Conservation (phyloP, 1,140 invertebrate species). For the Aradophagus sp. region DNA sequence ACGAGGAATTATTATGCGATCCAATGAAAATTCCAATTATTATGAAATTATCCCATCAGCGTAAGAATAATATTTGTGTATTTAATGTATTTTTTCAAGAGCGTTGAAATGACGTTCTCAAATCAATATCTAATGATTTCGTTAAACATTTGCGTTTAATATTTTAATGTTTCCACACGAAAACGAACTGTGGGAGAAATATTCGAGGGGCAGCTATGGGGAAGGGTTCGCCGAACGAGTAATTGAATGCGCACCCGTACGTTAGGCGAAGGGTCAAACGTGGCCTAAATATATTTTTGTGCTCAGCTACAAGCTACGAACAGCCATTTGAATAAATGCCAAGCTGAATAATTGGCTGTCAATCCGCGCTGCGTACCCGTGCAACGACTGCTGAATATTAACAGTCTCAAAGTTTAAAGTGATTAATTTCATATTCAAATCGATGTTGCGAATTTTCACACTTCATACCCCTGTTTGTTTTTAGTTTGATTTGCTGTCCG, state of each 20-base stretch:
- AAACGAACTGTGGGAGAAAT: slow-evolving; percentile 24
- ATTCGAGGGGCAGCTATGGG: slow-evolving; percentile 19
- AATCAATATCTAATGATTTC: no score
- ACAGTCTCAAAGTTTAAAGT: not conserved
- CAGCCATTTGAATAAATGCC: slow-evolving; percentile 32
- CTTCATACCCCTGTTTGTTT: no score
- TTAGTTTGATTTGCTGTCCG: no score
- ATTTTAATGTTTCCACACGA: no score
- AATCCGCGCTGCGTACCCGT: slow-evolving; percentile 15
- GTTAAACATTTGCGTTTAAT: no score
- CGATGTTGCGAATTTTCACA: no score
- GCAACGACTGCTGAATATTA: slow-evolving; percentile 11
- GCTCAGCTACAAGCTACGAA: slow-evolving; percentile 14
- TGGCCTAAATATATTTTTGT: slow-evolving; percentile 46
- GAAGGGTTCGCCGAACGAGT: slow-evolving; percentile 44
- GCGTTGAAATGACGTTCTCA: no score
- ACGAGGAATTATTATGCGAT: no score
- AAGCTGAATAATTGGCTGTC: slow-evolving; percentile 35
- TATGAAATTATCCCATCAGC: no score
- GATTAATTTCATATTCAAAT: slow-evolving; percentile 19
- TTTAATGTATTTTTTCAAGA: no score
- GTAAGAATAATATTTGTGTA: no score
- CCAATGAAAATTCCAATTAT: no score
- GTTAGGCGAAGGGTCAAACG: slow-evolving; percentile 36
- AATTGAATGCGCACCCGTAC: slow-evolving; percentile 34